Evolutionary conservation across 2,113 vertebrate genomes (phyloP), one percentile per base, ranked within the genome.

Genomic region (Otocyon megalotis): DNA sequence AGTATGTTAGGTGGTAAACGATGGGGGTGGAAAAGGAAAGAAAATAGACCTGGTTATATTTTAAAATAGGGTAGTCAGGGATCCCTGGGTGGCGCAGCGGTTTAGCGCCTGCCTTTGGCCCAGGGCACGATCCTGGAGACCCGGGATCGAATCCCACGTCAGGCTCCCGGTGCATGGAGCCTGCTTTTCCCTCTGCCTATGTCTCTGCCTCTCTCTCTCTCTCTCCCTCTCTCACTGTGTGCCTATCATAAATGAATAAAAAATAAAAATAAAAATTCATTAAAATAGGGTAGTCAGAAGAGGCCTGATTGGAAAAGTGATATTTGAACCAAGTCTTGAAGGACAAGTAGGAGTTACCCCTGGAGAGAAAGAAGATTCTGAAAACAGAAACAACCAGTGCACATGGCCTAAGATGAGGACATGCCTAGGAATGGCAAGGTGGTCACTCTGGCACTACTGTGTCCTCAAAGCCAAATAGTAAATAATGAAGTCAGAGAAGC

Each of bases 301-400:
- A 62, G 63, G 15, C 16, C 26, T 89, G 48, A 48, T 37, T 91
- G n/a, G 91, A 93, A 91, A 93, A 67, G 11, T 82, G 30, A 32
- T 20, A 83, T 87, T 95, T 96, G 72, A 97, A 30, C 60, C 28
- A 90, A 77, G 43, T 86, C 32, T 95, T 91, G 17, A 94, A 96
- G 26, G 35, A 84, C 60, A 89, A 28, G 24, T 85, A 11, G 50
- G 35, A 90, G 22, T 86, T 90, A 28, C 14, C 81, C 50, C 4
- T 87, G 24, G 19, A 60, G 60, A 62, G 28, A 54, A 82, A 88
- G 62, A 79, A 20, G 13, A 82, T 87, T 95, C 50, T 90, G 58
- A 63, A 28, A 97, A 92, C 16, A 97, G 58, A 87, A 96, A 76
- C 20, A 80, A 37, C 24, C 20, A 63, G 54, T 89, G 65, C 63